Conservation (phyloP, 2,888 invertebrate genomes). For the Gerris lacustris region DNA sequence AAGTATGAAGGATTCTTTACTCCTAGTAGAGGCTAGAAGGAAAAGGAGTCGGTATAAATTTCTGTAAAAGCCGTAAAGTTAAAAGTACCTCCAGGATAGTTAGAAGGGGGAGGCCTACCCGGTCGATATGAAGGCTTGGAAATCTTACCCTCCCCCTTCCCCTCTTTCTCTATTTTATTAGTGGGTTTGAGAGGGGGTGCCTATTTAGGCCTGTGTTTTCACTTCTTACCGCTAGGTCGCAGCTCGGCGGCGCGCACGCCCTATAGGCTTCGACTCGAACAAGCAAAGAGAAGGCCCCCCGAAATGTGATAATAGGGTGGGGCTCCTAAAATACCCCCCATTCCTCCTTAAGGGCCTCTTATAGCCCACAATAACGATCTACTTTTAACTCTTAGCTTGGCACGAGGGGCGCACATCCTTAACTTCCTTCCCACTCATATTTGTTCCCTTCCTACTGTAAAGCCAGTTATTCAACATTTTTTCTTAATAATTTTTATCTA, state of each 20-base stretch:
- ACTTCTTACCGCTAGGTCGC: background rate
- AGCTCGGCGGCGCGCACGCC: background rate
- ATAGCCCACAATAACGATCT: slow-evolving; percentile 5
- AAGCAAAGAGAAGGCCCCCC: background rate
- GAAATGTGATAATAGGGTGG: slow-evolving; percentile 5
- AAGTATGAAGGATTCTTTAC: too few relatives aligned
- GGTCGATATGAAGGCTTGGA: background rate
- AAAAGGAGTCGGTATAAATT: too few relatives aligned
- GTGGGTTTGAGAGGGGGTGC: background rate
- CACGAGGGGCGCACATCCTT: background rate
- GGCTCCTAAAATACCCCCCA: background rate
- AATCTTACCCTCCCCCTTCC: background rate
- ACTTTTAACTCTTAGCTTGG: background rate
- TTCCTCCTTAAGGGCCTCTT: slow-evolving; percentile 2
- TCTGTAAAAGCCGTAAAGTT: background rate
- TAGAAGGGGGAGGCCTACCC: background rate
- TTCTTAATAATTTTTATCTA: too few relatives aligned
- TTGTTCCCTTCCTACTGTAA: too few relatives aligned
- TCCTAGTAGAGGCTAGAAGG: too few relatives aligned
- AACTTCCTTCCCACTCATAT: background rate
- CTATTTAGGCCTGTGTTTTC: slow-evolving; percentile 3
- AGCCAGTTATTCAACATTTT: too few relatives aligned
- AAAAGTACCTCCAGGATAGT: background rate
- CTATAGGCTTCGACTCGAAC: background rate
- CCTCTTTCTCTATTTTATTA: background rate